Conservation (phyloP, 2,888 invertebrate species). For the Apocheima hispidaria region DNA sequence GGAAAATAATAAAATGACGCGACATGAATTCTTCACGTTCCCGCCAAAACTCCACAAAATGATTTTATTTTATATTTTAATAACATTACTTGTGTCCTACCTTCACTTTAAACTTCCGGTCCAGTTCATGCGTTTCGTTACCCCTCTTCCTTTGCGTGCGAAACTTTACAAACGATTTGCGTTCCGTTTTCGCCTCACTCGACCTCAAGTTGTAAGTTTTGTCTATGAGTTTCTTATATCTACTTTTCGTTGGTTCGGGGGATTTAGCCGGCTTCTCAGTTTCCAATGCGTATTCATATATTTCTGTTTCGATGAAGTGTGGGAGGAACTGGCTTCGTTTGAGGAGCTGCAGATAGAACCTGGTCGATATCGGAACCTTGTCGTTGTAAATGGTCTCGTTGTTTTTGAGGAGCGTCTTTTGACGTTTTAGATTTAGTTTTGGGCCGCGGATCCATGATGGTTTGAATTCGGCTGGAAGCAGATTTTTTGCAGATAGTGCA, state of each 20-base stretch:
- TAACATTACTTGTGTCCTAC: background rate
- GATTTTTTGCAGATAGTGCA: no score
- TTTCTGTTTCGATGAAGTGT: conserved; percentile 67
- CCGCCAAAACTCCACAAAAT: no score
- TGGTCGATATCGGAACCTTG: conserved; percentile 77
- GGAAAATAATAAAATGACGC: no score
- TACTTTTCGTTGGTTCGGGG: conserved; percentile 52
- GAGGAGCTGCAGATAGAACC: conserved; percentile 76
- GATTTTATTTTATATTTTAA: no score
- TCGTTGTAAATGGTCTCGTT: conserved; percentile 78
- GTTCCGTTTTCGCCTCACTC: conserved; percentile 68
- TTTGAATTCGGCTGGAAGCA: conserved; percentile 61
- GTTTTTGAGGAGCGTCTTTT: conserved; percentile 67
- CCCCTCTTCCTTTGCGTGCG: conserved; percentile 52
- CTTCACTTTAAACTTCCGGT: conserved; percentile 34
- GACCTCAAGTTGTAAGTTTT: conserved; percentile 75
- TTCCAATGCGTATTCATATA: conserved; percentile 77
- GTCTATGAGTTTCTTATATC: conserved; percentile 59
- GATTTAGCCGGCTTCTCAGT: conserved; percentile 64
- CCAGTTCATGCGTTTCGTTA: conserved; percentile 23
- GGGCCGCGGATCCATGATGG: conserved; percentile 48
- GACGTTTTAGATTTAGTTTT: conserved; percentile 63
- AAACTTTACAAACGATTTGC: conserved; percentile 65
- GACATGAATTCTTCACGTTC: no score
- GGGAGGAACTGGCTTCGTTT: conserved; percentile 75